phyloP scores from a whole-genome alignment of 2,113 vertebrate genomes.

The Neodon shergylaensis region DNA sequence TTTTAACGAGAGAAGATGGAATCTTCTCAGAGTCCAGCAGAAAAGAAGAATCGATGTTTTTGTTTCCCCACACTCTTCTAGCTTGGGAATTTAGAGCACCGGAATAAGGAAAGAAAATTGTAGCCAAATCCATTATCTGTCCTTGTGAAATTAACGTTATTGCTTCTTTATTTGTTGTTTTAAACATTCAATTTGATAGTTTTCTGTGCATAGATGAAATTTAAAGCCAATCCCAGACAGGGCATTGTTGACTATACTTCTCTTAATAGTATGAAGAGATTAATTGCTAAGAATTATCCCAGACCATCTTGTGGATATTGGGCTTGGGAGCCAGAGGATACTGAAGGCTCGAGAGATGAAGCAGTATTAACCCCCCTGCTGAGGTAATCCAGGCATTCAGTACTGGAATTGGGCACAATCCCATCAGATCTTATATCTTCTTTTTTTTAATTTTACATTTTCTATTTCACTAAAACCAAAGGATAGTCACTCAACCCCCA shows the following conservation, averaged over 20 bases:
- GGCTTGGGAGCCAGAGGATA: neutral
- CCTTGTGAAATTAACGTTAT: neutral
- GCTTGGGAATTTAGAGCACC: neutral
- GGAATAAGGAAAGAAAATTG: slow-evolving; percentile 25
- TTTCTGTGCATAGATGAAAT: slow-evolving; percentile 50
- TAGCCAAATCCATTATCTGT: slow-evolving; percentile 7
- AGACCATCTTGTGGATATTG: neutral
- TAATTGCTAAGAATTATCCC: slow-evolving; percentile 17
- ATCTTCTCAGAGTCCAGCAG: neutral
- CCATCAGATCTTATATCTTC: neutral
- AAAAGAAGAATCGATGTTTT: neutral
- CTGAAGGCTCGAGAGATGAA: neutral
- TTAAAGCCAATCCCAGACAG: slow-evolving; percentile 2
- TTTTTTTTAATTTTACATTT: neutral
- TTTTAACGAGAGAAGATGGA: neutral
- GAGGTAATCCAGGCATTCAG: neutral
- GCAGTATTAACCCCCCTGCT: neutral
- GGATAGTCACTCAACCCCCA: neutral
- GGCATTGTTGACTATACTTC: neutral
- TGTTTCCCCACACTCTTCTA: neutral
- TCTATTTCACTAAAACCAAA: slow-evolving; percentile 9
- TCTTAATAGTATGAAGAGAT: neutral
- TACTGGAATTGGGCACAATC: neutral
- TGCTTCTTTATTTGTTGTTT: slow-evolving; percentile 46
- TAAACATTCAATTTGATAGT: slow-evolving; percentile 34